These are phyloP conservation scores for Plebejus anna DNA, from an alignment of 2,888 invertebrate species.

Conservation along the genomic window DNA sequence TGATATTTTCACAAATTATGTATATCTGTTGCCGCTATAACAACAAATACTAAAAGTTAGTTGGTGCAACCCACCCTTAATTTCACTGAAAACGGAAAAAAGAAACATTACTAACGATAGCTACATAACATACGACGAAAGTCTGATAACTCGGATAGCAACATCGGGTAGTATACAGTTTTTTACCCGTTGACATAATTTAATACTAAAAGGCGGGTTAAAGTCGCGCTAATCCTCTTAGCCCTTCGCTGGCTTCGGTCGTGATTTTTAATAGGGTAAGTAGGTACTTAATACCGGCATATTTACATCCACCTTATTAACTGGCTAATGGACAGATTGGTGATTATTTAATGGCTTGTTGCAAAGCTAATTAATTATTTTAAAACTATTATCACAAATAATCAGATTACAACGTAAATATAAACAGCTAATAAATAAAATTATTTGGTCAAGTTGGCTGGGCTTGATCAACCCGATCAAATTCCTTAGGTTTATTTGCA, in stretches of 20 bases:
- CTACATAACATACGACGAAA: neutral
- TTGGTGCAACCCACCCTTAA: too few relatives aligned
- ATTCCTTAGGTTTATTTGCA: too few relatives aligned
- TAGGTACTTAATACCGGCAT: neutral
- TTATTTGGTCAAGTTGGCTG: too few relatives aligned
- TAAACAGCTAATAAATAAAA: too few relatives aligned
- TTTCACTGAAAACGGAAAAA: neutral
- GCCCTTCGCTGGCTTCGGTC: conserved; percentile 20
- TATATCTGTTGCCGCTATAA: too few relatives aligned
- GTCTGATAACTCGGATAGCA: neutral
- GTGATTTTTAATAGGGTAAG: conserved; percentile 6
- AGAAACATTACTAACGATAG: neutral
- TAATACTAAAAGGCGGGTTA: conserved; percentile 11
- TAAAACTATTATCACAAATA: too few relatives aligned
- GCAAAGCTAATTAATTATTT: too few relatives aligned
- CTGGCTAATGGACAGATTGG: neutral
- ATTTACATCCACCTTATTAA: conserved; percentile 6
- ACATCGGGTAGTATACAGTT: neutral
- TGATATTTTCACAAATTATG: too few relatives aligned
- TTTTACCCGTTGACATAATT: conserved; percentile 23
- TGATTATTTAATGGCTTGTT: neutral
- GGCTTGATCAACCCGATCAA: too few relatives aligned
- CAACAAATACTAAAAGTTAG: too few relatives aligned
- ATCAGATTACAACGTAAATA: too few relatives aligned
- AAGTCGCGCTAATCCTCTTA: conserved; percentile 23